A percentile compares a stretch with the other conserved stretches of the same genome.
phyloP scores from a whole-genome alignment of 2,888 invertebrate species.

The Netelia melanura region DNA sequence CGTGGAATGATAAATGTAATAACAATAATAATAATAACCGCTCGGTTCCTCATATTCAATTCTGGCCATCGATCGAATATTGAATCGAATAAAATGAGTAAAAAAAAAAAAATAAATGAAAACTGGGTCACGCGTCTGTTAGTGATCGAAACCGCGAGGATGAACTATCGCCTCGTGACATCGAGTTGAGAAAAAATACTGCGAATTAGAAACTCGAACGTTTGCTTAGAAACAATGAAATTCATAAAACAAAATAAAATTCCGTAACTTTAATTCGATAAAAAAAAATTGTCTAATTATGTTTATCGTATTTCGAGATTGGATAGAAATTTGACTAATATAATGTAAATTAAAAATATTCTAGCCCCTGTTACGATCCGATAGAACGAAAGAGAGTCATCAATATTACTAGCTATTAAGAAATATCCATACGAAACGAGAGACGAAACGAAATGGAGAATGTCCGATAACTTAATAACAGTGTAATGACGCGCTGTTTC shows the following conservation, averaged over 20 bases:
- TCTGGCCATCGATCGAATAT: constrained; percentile 35
- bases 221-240: too few relatives aligned
- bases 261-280: too few relatives aligned
- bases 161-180: too few relatives aligned
- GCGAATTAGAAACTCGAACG: too few relatives aligned
- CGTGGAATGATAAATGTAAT: constrained; percentile 56
- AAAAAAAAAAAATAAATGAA: background rate
- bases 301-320: background rate
- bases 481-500: constrained; percentile 54
- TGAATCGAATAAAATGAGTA: background rate
- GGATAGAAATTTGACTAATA: constrained; percentile 22
- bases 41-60: constrained; percentile 27
- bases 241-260: too few relatives aligned
- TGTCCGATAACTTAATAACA: constrained; percentile 58
- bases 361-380: constrained; percentile 25
- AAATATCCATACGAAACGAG: constrained; percentile 32
- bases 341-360: constrained; percentile 31
- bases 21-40: constrained; percentile 26
- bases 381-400: constrained; percentile 58
- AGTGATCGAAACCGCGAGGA: too few relatives aligned
- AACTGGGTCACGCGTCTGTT: background rate
- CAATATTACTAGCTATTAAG: constrained; percentile 61
- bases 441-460: constrained; percentile 35
- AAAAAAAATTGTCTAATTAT: background rate
- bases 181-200: too few relatives aligned